Evolutionary conservation across 2,888 invertebrate genomes (phyloP), one percentile per base, ranked within the genome.

Genomic region (Noctua janthe): DNA sequence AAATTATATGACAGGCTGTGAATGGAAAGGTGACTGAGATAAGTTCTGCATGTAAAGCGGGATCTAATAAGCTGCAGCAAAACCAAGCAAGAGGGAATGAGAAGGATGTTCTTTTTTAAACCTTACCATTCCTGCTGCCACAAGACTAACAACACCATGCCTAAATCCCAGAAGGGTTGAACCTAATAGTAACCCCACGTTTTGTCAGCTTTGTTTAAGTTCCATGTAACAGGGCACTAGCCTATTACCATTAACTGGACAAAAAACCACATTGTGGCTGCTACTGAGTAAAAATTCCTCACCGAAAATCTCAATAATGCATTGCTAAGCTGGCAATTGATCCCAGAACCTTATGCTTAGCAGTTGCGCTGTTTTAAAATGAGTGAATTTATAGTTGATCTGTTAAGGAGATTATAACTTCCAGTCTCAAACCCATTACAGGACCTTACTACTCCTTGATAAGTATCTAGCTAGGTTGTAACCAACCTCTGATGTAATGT

Each of bases 401-500:
- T 43, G 29, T 69, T 73, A 72, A 62, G n/a, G 10, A 64, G 35
- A 59, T 69, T 23, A 35, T 51, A 69, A 43, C 64, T 49, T 47
- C 43, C 62, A 39, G 43, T 59, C 17, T 11, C 8, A 71, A 47
- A 49, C 23, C 29, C 29, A 39, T 62, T 72, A 49, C 20, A 56
- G 69, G 17, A 51, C n/a, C 1, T 29, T 29, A 59, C 54, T 59
- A n/a, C 6, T 43, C 56, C 29, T 71, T 62, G n/a, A 67, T 35
- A 67, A 67, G 47, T 59, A 59, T 51, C 17, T 64, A 71, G 15
- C 15, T 59, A 71, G n/a, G 20, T 43, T 78, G n/a, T 17, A 54
- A 71, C 47, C n/a, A 39, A 69, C 51, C 71, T 74, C 13, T 54
- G 29, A 54, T 54, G 49, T 66, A 54, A 67, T 74, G 17, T 67